These are phyloP conservation scores for Neodontobutis hainanensis DNA, from an alignment of 2,113 vertebrate genomes.

Conservation along the genomic window DNA sequence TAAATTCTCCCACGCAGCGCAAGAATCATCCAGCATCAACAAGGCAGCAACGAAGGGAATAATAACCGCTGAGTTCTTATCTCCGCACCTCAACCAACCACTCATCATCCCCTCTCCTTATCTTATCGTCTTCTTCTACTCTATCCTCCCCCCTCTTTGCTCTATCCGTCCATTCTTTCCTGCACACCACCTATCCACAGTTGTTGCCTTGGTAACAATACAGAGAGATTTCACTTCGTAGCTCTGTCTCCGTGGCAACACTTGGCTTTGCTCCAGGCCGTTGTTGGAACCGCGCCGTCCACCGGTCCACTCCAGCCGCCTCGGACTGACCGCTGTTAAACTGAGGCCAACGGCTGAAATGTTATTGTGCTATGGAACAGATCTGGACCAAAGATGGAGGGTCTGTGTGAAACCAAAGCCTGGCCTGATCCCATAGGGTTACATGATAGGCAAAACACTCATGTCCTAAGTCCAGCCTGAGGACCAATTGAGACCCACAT, in stretches of 20 bases:
- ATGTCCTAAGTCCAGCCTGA: neutral
- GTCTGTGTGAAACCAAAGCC: conserved; percentile 1
- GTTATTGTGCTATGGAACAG: conserved; percentile 15
- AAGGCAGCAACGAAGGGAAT: conserved; percentile 38
- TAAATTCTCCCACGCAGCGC: conserved; percentile 56
- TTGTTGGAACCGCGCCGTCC: conserved; percentile 59
- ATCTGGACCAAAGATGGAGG: conserved; percentile 2
- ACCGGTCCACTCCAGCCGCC: conserved; percentile 38
- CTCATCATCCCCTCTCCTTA: conserved; percentile 15
- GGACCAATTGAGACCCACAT: neutral
- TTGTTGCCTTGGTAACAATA: conserved; percentile 80
- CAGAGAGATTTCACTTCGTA: conserved; percentile 72
- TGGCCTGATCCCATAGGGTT: neutral
- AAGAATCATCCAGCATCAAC: conserved; percentile 54
- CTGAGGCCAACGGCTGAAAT: conserved; percentile 12
- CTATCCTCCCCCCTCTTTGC: conserved; percentile 1
- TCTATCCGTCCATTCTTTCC: conserved; percentile 12
- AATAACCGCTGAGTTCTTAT: conserved; percentile 32
- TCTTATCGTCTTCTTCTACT: neutral
- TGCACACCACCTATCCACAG: conserved; percentile 51
- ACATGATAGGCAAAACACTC: neutral
- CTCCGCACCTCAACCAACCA: conserved; percentile 18
- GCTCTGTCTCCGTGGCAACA: conserved; percentile 76
- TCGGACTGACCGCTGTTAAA: conserved; percentile 26
- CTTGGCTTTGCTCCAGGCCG: conserved; percentile 73